Evolutionary conservation across 2,113 vertebrate species (phyloP).

Genomic region (Lepidothrix coronata): DNA sequence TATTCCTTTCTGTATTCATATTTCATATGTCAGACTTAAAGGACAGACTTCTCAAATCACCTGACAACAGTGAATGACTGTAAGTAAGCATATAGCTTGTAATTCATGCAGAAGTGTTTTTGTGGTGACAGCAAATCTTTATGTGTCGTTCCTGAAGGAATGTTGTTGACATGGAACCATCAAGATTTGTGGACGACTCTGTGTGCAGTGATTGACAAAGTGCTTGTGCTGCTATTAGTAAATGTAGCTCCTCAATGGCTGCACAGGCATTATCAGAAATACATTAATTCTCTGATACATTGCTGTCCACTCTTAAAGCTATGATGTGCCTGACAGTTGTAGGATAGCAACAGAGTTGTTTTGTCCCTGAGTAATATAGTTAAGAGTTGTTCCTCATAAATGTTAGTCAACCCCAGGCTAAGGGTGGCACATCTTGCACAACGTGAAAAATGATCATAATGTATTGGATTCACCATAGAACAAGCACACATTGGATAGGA

Average conservation of each 20-base stretch:
- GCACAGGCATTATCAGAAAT: conserved; percentile 11
- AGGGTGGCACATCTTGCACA: background rate
- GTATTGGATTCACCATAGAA: background rate
- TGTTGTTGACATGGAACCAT: background rate
- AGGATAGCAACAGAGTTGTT: background rate
- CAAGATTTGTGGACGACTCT: conserved; percentile 41
- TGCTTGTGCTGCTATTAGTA: conserved; percentile 31
- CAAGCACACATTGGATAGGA: background rate
- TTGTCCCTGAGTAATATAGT: background rate
- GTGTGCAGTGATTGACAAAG: conserved; percentile 46
- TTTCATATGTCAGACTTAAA: conserved; percentile 25
- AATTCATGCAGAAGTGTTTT: conserved; percentile 55
- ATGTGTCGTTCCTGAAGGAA: background rate
- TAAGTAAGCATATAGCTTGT: conserved; percentile 40
- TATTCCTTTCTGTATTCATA: background rate
- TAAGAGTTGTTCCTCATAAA: background rate
- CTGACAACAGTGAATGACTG: conserved; percentile 43
- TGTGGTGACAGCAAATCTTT: conserved; percentile 60
- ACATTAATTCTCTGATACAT: conserved; percentile 4
- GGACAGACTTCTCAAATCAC: conserved; percentile 47
- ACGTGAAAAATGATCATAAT: background rate
- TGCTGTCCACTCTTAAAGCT: background rate
- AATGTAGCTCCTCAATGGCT: background rate
- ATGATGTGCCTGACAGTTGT: background rate
- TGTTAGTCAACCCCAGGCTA: background rate